Percentiles rank a stretch among this genome's conserved stretches.
phyloP scores from a whole-genome alignment of 2,113 vertebrate species.

The Pangasianodon gigas region DNA sequence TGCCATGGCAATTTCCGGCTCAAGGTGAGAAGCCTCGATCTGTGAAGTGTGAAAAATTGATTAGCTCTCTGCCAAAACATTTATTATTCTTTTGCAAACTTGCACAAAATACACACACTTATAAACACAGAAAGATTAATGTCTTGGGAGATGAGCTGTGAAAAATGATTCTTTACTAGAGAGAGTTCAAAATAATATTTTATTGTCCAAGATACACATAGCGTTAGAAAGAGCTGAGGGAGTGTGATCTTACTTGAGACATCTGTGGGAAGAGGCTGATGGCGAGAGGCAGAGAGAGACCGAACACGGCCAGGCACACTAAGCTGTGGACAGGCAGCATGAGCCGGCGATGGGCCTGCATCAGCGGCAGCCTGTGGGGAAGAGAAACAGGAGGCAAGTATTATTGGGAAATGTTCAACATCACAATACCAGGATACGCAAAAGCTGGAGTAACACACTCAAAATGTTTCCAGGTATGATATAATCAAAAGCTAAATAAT shows the following conservation, averaged over 20 bases:
- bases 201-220: background rate
- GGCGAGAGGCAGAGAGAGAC: conserved; percentile 92
- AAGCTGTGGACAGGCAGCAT: conserved; percentile 90
- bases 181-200: background rate
- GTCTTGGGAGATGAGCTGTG: background rate
- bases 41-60: conserved; percentile 62
- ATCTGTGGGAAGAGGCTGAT: conserved; percentile 99
- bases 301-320: conserved; percentile 94
- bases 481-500: background rate
- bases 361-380: conserved; percentile 79
- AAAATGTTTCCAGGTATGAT: background rate
- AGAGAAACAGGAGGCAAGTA: background rate
- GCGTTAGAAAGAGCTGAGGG: background rate
- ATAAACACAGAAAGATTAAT: conserved; percentile 20
- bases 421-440: background rate
- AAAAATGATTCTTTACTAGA: conserved; percentile 15
- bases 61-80: conserved; percentile 34
- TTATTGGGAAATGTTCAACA: background rate
- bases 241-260: conserved; percentile 83
- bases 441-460: background rate
- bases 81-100: conserved; percentile 9
- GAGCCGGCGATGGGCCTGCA: conserved; percentile 84
- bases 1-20: conserved; percentile 91
- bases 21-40: conserved; percentile 90
- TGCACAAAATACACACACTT: background rate